Evolutionary conservation across 2,888 invertebrate species (phyloP).

Genomic region (Herminia tarsipennalis): DNA sequence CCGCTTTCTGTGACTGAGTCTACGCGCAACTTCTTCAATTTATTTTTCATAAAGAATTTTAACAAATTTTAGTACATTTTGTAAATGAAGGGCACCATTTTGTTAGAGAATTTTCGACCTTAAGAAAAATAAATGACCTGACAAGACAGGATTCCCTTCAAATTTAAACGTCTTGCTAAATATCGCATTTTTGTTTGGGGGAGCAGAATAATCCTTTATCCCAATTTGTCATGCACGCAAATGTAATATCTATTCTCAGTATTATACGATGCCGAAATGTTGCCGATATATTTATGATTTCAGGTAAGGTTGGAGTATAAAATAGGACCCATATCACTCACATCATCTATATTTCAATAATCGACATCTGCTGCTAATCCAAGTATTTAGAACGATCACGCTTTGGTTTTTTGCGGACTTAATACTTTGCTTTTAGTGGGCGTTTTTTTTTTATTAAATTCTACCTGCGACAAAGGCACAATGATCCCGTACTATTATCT

Average conservation of each 20-base stretch:
- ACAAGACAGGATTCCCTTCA: not conserved
- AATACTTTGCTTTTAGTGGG: constrained; percentile 59
- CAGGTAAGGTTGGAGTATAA: constrained; percentile 55
- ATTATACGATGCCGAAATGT: constrained; percentile 24
- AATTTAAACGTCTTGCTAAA: constrained; percentile 17
- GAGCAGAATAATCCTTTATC: constrained; percentile 38
- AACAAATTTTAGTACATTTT: not conserved
- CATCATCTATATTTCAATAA: constrained; percentile 60
- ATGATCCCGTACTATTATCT: constrained; percentile 58
- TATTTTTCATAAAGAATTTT: not conserved
- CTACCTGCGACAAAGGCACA: constrained; percentile 79
- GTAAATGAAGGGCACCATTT: not conserved
- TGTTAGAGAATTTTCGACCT: not conserved
- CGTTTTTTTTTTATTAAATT: constrained; percentile 58
- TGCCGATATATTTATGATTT: constrained; percentile 43
- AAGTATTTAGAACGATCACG: constrained; percentile 73
- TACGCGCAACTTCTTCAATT: not conserved
- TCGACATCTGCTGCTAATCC: constrained; percentile 79
- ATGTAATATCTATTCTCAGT: constrained; percentile 20
- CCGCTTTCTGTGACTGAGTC: not conserved
- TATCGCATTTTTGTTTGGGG: constrained; percentile 19
- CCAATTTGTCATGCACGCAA: constrained; percentile 30
- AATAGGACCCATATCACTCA: constrained; percentile 67
- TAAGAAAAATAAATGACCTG: not conserved
- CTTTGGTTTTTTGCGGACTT: constrained; percentile 69